These are phyloP conservation scores for Scyliorhinus canicula DNA, from an alignment of 2,797 vertebrate genomes.

Conservation along the genomic window DNA sequence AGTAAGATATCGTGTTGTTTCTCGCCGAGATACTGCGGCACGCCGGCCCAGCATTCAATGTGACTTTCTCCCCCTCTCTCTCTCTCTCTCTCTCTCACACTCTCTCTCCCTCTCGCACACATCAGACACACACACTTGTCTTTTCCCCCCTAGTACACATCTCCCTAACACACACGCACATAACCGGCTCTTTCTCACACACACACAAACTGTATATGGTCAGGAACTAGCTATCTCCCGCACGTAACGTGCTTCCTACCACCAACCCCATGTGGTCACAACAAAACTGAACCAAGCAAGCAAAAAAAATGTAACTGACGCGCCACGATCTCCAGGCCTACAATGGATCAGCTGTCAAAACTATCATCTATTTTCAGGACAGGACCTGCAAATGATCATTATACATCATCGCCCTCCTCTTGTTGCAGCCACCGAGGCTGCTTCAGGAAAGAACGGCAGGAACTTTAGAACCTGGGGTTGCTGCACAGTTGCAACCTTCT, in stretches of 20 bases:
- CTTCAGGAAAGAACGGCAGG: not conserved
- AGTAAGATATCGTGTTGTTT: constrained; percentile 23
- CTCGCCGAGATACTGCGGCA: constrained; percentile 36
- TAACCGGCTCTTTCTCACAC: not conserved
- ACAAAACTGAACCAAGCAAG: constrained; percentile 42
- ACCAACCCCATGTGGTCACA: constrained; percentile 46
- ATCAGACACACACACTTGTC: constrained; percentile 20
- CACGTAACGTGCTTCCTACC: constrained; percentile 35
- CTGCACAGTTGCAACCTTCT: constrained; percentile 24
- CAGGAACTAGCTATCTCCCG: not conserved
- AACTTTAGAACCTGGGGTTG: constrained; percentile 22
- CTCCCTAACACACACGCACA: not conserved
- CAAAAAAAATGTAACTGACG: constrained; percentile 31
- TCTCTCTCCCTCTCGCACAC: not conserved
- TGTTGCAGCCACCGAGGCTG: not conserved
- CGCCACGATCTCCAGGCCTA: constrained; percentile 46
- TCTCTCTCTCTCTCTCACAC: not conserved
- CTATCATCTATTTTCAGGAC: constrained; percentile 49
- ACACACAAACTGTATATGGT: constrained; percentile 7
- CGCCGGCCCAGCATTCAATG: constrained; percentile 38
- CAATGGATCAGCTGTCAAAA: constrained; percentile 43
- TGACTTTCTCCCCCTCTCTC: constrained; percentile 23
- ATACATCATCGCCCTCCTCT: not conserved
- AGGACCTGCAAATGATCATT: constrained; percentile 30
- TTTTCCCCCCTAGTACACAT: not conserved